phyloP scores from a whole-genome alignment of 1,140 invertebrate genomes.

The Penaeus vannamei region DNA sequence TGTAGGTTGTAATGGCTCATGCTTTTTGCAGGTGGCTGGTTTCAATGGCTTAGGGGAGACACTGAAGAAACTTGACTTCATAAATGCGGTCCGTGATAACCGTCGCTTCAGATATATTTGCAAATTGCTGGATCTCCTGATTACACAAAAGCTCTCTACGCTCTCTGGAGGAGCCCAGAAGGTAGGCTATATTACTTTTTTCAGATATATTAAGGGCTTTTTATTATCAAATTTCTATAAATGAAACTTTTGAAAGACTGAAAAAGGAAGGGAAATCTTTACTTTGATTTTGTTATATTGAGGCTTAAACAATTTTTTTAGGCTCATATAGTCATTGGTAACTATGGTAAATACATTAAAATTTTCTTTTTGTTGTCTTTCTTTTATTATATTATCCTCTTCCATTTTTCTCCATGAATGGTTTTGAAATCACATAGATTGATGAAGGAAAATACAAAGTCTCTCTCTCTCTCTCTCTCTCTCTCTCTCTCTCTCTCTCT shows the following conservation, averaged over 20 bases:
- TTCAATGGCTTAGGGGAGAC: conserved; percentile 96
- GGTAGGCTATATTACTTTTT: conserved; percentile 76
- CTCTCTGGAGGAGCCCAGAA: conserved; percentile 95
- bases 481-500: conserved; percentile 22
- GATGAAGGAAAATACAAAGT: not conserved
- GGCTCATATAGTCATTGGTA: no score
- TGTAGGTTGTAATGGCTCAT: not conserved
- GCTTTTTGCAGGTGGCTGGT: conserved; percentile 83
- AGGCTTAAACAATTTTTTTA: no score
- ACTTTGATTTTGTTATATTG: no score
- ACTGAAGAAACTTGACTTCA: conserved; percentile 93
- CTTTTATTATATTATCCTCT: no score
- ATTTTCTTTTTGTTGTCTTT: no score
- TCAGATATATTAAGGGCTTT: no score
- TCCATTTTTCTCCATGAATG: no score
- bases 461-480: conserved; percentile 30
- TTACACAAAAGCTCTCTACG: conserved; percentile 86
- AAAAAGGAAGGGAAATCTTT: no score
- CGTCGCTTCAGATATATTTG: conserved; percentile 97
- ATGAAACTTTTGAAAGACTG: no score
- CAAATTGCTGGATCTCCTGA: conserved; percentile 89
- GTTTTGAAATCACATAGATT: no score
- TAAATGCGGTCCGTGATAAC: conserved; percentile 93
- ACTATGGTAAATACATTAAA: no score
- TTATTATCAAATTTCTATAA: no score